Percentiles rank a stretch among this genome's conserved stretches.
These are phyloP conservation scores for Plecturocebus donacophilus DNA, from an alignment of 2,113 vertebrate genomes.

Conservation along the genomic window DNA sequence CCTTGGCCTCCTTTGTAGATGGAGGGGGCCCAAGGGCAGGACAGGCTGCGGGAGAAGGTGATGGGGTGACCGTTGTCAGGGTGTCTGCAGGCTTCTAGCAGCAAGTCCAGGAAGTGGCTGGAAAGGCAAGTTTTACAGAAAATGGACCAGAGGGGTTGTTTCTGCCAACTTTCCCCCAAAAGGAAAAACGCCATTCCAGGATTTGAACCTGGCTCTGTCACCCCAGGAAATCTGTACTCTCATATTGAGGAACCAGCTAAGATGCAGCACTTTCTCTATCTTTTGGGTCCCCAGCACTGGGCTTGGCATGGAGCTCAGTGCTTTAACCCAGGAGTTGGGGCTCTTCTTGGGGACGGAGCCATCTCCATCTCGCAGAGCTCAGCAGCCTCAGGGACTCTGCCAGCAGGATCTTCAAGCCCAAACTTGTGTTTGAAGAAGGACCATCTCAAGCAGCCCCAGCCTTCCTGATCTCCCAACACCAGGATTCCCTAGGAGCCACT, in stretches of 20 bases:
- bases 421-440: background rate
- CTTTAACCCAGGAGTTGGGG: background rate
- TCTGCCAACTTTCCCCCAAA: background rate
- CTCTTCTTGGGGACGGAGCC: background rate
- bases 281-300: background rate
- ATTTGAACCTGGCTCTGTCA: background rate
- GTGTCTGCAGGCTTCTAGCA: conserved; percentile 4
- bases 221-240: background rate
- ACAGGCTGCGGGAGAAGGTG: background rate
- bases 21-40: background rate
- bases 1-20: background rate
- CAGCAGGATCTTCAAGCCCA: background rate
- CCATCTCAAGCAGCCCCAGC: too few relatives aligned
- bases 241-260: background rate
- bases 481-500: background rate
- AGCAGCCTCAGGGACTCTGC: background rate
- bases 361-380: background rate
- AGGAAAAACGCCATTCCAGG: background rate
- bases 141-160: conserved; percentile 24
- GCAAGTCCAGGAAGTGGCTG: conserved; percentile 36
- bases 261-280: background rate
- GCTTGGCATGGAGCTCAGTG: background rate
- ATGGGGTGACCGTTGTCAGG: background rate
- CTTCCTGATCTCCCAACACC: background rate
- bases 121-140: background rate